Conservation (phyloP, 2,888 invertebrate genomes). For the Anorthoa munda region DNA sequence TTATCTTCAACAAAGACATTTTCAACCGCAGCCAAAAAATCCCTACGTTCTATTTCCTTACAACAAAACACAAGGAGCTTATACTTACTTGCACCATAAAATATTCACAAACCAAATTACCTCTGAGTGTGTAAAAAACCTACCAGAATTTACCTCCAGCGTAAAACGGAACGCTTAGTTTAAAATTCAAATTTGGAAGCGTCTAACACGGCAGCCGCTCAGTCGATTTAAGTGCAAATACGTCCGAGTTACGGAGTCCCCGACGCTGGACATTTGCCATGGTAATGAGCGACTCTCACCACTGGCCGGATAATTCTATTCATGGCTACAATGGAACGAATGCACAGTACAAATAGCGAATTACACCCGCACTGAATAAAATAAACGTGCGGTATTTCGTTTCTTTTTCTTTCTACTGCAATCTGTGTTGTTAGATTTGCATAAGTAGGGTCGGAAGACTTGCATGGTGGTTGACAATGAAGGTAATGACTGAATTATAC, state of each 20-base stretch:
- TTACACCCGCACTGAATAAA: constrained; percentile 74
- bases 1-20: constrained; percentile 14
- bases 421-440: constrained; percentile 64
- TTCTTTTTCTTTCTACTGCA: constrained; percentile 52
- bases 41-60: constrained; percentile 52
- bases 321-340: constrained; percentile 76
- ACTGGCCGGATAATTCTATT: constrained; percentile 80
- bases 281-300: constrained; percentile 75
- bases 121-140: constrained; percentile 78
- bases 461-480: constrained; percentile 21
- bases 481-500: constrained; percentile 44
- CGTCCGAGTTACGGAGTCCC: constrained; percentile 75
- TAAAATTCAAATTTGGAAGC: constrained; percentile 88
- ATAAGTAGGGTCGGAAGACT: constrained; percentile 56
- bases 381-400: constrained; percentile 60
- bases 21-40: constrained; percentile 40
- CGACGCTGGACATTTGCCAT: constrained; percentile 76
- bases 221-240: constrained; percentile 81
- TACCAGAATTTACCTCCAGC: constrained; percentile 82
- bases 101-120: constrained; percentile 83
- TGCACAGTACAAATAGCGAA: constrained; percentile 79
- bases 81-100: constrained; percentile 65
- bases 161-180: constrained; percentile 87
- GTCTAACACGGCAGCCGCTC: constrained; percentile 80
- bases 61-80: constrained; percentile 62